These are phyloP conservation scores for Aporophyla nigra DNA, from an alignment of 2,888 invertebrate genomes.

Conservation along the genomic window DNA sequence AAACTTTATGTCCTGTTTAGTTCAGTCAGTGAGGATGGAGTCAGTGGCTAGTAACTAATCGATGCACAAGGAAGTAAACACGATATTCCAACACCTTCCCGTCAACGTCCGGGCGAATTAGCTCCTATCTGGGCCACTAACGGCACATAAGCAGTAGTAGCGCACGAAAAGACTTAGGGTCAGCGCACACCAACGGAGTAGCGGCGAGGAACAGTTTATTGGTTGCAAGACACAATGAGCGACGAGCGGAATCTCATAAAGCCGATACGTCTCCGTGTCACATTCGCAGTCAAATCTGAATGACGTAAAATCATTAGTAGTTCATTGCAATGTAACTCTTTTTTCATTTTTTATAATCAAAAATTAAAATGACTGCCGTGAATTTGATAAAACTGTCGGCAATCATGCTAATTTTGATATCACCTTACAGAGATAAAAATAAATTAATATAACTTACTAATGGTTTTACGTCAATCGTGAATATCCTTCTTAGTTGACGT, in stretches of 20 bases:
- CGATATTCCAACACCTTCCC: conserved; percentile 74
- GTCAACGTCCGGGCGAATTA: conserved; percentile 80
- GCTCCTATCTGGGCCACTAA: conserved; percentile 84
- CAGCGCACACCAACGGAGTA: not conserved
- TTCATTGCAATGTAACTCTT: conserved; percentile 3
- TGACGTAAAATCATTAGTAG: not conserved
- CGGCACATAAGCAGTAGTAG: conserved; percentile 83
- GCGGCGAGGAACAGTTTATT: conserved; percentile 66
- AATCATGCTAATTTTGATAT: not conserved
- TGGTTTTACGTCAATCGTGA: not conserved
- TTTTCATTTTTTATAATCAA: not conserved
- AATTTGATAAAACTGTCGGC: not conserved
- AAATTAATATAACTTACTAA: not conserved
- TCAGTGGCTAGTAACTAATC: conserved; percentile 59
- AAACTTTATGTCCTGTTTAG: conserved; percentile 27
- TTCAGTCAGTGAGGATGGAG: conserved; percentile 33
- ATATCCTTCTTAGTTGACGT: not conserved
- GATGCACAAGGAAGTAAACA: conserved; percentile 71
- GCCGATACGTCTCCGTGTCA: not conserved
- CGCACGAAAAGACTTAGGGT: conserved; percentile 76
- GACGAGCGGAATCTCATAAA: not conserved
- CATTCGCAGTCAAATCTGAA: not conserved
- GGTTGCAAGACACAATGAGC: not conserved
- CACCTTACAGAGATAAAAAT: not conserved
- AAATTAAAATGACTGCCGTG: not conserved